Percentiles rank a stretch among this genome's conserved stretches.
These are phyloP conservation scores for Nesometra sesokonis DNA, from an alignment of 35 echinoderm and acorn worm species.

Conservation along the genomic window DNA sequence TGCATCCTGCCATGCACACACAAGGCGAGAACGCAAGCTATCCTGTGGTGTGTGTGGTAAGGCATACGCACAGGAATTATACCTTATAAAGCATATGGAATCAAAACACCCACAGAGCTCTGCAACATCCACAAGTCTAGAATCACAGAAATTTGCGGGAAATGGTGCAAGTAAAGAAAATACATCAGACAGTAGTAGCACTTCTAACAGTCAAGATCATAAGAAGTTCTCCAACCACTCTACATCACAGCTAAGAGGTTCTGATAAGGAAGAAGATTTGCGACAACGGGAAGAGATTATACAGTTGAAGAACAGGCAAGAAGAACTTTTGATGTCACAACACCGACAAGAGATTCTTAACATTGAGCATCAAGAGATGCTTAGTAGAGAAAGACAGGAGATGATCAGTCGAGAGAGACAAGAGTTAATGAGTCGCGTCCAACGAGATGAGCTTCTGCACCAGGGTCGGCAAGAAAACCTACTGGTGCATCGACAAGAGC, in stretches of 20 bases:
- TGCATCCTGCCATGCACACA: constrained; percentile 75
- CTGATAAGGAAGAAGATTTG: neutral
- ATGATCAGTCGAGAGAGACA: neutral
- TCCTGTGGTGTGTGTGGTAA: constrained; percentile 88
- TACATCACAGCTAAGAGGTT: neutral
- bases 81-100: constrained; percentile 86
- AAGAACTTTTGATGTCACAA: neutral
- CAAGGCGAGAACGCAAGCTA: constrained; percentile 61
- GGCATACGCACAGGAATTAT: constrained; percentile 74
- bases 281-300: neutral
- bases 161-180: neutral
- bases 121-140: constrained; percentile 3
- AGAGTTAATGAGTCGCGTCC: neutral
- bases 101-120: constrained; percentile 63
- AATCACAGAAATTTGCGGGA: neutral
- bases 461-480: neutral
- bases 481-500: neutral
- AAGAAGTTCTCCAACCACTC: neutral
- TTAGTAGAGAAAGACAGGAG: neutral
- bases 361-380: neutral
- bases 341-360: neutral
- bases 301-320: neutral
- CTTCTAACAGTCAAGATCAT: neutral
- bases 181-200: neutral
- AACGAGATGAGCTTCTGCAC: neutral